Percentiles rank a stretch among this genome's conserved stretches.
phyloP scores from a whole-genome alignment of 2,888 invertebrate genomes.

The Drosophila greeni region DNA sequence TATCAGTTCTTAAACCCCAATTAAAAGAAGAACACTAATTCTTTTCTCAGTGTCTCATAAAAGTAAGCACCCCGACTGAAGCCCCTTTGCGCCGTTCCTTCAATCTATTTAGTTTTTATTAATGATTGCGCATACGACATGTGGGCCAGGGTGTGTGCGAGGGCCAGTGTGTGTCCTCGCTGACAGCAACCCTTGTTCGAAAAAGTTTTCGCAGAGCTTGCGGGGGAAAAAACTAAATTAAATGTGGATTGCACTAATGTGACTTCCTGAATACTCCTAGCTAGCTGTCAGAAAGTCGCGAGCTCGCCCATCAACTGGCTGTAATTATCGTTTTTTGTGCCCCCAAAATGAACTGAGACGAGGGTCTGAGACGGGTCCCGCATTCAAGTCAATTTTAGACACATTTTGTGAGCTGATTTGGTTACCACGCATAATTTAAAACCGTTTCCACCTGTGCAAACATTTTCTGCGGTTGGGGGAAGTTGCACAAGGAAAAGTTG shows the following conservation, averaged over 20 bases:
- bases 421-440: slow-evolving; percentile 39
- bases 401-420: slow-evolving; percentile 40
- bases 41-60: slow-evolving; percentile 48
- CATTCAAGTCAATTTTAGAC: slow-evolving; percentile 34
- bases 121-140: slow-evolving; percentile 67
- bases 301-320: slow-evolving; percentile 6
- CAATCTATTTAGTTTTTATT: slow-evolving; percentile 68
- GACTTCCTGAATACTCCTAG: slow-evolving; percentile 16
- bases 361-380: slow-evolving; percentile 14
- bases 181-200: slow-evolving; percentile 33
- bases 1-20: not conserved
- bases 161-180: not conserved
- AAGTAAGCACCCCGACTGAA: slow-evolving; percentile 16
- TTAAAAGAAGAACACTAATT: not conserved
- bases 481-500: slow-evolving; percentile 30
- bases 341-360: slow-evolving; percentile 26
- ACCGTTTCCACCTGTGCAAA: slow-evolving; percentile 39
- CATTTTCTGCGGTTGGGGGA: slow-evolving; percentile 27
- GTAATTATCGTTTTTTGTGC: slow-evolving; percentile 42
- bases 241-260: slow-evolving; percentile 50
- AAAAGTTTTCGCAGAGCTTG: slow-evolving; percentile 13
- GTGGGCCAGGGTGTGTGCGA: slow-evolving; percentile 43
- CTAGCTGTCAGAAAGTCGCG: slow-evolving; percentile 27
- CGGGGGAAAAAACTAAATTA: slow-evolving; percentile 43
- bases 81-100: slow-evolving; percentile 28